Percentiles rank a stretch among this genome's conserved stretches.
Conservation (phyloP, 2,888 invertebrate species). For the Dryococelus australis region DNA sequence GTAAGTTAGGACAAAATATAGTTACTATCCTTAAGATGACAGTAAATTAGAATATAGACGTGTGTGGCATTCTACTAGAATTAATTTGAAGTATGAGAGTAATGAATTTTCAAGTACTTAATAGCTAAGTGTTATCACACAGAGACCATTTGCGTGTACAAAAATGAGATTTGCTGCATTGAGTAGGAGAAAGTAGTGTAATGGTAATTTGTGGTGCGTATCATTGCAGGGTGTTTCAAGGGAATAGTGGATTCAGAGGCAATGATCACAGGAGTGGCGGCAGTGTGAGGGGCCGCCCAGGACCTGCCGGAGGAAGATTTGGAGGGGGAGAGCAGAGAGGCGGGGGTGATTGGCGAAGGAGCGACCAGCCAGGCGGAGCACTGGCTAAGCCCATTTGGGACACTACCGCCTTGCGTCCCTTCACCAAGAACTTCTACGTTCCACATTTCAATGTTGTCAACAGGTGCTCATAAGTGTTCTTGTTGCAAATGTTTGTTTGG, state of each 20-base stretch:
- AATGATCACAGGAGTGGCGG: neutral
- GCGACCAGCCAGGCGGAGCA: conserved; percentile 73
- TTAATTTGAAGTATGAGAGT: too few relatives aligned
- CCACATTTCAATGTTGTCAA: conserved; percentile 78
- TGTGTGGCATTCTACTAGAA: too few relatives aligned
- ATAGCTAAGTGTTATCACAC: too few relatives aligned
- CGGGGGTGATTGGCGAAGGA: neutral
- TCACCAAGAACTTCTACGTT: conserved; percentile 93
- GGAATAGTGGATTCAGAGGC: neutral
- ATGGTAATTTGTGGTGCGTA: too few relatives aligned
- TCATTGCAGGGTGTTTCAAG: conserved; percentile 1
- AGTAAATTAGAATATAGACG: too few relatives aligned
- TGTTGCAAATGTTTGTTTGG: too few relatives aligned
- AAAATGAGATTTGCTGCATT: too few relatives aligned
- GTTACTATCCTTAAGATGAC: too few relatives aligned
- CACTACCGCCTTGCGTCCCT: conserved; percentile 77
- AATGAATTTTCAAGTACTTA: too few relatives aligned
- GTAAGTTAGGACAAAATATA: too few relatives aligned
- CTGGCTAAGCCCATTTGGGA: conserved; percentile 92
- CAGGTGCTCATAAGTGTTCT: conserved; percentile 55
- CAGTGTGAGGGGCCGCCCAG: neutral
- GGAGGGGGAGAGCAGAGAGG: neutral
- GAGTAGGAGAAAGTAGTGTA: too few relatives aligned
- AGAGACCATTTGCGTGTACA: too few relatives aligned
- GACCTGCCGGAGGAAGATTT: neutral